Percentiles rank a stretch among this genome's conserved stretches.
Conservation (phyloP, 2,113 vertebrate genomes). For the Syngnathus scovelli region DNA sequence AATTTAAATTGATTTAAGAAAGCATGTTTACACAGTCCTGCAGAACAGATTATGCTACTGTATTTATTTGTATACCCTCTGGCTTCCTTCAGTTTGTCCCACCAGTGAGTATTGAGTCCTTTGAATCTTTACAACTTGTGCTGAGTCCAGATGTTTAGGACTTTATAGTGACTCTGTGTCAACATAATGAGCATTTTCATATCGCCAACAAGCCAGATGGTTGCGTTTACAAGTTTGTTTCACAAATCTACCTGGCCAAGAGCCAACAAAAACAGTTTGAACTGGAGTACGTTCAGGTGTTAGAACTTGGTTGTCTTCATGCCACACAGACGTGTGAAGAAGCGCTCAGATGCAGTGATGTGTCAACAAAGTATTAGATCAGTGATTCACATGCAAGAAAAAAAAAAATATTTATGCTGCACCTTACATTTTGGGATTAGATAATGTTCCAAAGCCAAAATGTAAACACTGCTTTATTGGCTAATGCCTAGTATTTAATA, state of each 20-base stretch:
- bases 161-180: not conserved
- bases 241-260: not conserved
- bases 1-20: not conserved
- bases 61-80: not conserved
- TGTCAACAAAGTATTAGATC: not conserved
- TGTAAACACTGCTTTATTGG: not conserved
- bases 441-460: not conserved
- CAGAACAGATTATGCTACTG: too few species aligned
- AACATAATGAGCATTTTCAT: constrained; percentile 1
- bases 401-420: not conserved
- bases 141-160: not conserved
- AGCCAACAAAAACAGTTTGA: not conserved
- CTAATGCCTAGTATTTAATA: not conserved
- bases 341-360: not conserved
- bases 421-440: not conserved
- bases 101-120: not conserved
- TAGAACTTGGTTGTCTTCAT: not conserved
- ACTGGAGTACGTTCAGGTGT: not conserved
- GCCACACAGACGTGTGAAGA: not conserved
- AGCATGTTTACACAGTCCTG: not conserved
- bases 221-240: not conserved
- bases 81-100: not conserved
- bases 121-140: not conserved
- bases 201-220: constrained; percentile 1
- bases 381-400: not conserved